phyloP scores from a whole-genome alignment of 2,113 vertebrate genomes.

The Dicrurus megarhynchus region DNA sequence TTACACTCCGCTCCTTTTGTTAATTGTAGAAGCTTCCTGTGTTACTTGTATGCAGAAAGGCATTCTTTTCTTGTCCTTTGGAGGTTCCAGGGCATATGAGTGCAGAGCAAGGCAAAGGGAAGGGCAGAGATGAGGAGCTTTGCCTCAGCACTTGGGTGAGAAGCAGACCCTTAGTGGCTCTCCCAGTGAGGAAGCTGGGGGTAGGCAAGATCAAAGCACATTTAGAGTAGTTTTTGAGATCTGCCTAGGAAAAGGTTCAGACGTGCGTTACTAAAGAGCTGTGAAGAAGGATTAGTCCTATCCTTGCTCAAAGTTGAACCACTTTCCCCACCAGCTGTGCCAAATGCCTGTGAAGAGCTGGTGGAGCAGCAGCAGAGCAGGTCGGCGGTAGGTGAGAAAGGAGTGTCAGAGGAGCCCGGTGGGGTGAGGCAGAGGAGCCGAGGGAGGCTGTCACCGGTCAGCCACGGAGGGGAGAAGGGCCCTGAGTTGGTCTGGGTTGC shows the following conservation, averaged over 20 bases:
- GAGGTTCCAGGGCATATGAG: background rate
- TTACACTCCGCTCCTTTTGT: background rate
- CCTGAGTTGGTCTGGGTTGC: fast-evolving
- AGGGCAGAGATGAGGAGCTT: background rate
- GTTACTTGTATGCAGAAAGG: background rate
- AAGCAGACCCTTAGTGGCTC: background rate
- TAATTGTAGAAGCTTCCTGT: background rate
- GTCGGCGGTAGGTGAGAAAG: background rate
- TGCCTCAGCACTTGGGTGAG: background rate
- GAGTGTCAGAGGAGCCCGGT: background rate
- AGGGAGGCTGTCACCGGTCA: background rate
- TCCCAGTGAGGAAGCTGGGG: background rate
- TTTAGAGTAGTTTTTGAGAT: background rate
- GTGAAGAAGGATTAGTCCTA: constrained; percentile 30
- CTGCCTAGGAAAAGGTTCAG: constrained; percentile 34
- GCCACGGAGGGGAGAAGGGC: background rate
- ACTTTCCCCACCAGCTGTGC: constrained; percentile 10
- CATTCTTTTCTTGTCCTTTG: background rate
- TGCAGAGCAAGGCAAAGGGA: background rate
- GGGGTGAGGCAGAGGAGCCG: background rate
- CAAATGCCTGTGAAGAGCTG: background rate
- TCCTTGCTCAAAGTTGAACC: background rate
- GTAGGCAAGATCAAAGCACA: background rate
- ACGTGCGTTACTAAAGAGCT: constrained; percentile 25
- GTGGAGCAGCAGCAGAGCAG: background rate